Evolutionary conservation across 2,113 vertebrate genomes (phyloP).

Genomic region (Pristiophorus japonicus): DNA sequence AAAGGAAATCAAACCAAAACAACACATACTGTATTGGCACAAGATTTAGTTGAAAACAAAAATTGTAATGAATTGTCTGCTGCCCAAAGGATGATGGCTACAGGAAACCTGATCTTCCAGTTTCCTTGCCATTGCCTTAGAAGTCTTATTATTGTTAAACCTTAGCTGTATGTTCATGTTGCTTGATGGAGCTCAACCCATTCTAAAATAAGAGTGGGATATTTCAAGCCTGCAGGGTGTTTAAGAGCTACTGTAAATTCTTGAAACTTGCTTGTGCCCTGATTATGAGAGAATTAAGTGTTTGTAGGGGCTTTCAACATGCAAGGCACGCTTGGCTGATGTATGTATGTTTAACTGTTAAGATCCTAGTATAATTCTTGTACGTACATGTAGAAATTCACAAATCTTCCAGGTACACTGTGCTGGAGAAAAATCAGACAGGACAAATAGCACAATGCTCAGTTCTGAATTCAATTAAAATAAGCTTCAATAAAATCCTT

Average conservation of each 20-base stretch:
- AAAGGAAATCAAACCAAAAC: not conserved
- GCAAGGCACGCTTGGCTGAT: not conserved
- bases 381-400: not conserved
- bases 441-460: not conserved
- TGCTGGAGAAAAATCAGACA: not conserved
- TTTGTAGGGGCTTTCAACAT: not conserved
- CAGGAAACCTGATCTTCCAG: not conserved
- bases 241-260: not conserved
- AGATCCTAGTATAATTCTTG: not conserved
- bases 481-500: not conserved
- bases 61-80: not conserved
- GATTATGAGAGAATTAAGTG: not conserved
- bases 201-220: slow-evolving; percentile 18
- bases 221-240: not conserved
- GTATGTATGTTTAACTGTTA: not conserved
- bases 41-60: not conserved
- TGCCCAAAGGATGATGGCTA: not conserved
- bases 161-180: not conserved
- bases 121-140: not conserved
- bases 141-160: not conserved
- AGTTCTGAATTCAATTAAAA: not conserved
- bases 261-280: not conserved
- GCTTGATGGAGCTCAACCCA: not conserved
- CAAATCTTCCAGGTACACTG: not conserved
- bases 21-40: not conserved